Conservation (phyloP, 2,888 invertebrate genomes). For the Melanostoma scalare region DNA sequence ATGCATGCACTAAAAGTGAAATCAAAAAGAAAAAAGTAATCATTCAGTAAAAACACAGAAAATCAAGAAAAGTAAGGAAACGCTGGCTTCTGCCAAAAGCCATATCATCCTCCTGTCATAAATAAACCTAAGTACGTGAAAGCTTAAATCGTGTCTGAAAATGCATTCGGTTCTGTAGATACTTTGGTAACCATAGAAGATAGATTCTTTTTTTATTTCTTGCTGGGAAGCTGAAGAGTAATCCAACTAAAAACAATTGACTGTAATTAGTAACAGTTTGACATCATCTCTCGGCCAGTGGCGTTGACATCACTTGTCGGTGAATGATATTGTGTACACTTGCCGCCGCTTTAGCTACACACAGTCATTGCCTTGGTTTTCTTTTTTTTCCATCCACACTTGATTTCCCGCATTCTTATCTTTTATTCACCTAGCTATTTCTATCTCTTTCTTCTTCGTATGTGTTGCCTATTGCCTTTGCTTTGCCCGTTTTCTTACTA, state of each 20-base stretch:
- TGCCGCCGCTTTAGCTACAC: not conserved
- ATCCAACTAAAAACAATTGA: conserved; percentile 55
- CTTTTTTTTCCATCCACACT: conserved; percentile 44
- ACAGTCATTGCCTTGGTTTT: conserved; percentile 4
- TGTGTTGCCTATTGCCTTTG: not conserved
- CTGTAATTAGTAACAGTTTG: conserved; percentile 63
- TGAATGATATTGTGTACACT: conserved; percentile 54
- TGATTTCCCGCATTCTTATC: conserved; percentile 48
- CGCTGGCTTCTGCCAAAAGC: conserved; percentile 25
- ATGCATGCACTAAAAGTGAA: conserved; percentile 39
- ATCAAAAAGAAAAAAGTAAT: conserved; percentile 28
- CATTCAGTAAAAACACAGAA: not conserved
- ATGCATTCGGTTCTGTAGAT: no score
- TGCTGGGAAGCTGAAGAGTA: conserved; percentile 16
- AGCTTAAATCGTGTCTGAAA: no score
- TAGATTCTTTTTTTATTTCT: not conserved
- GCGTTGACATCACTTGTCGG: conserved; percentile 62
- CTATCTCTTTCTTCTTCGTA: conserved; percentile 7
- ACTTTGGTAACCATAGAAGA: no score
- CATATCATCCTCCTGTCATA: conserved; percentile 23
- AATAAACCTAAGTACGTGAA: no score
- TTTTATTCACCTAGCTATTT: conserved; percentile 19
- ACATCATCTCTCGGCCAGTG: conserved; percentile 57
- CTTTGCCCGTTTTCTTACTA: no score
- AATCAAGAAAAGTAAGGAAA: no score